These are phyloP conservation scores for Drosophila truncata DNA, from an alignment of 1,140 invertebrate species.

Conservation along the genomic window DNA sequence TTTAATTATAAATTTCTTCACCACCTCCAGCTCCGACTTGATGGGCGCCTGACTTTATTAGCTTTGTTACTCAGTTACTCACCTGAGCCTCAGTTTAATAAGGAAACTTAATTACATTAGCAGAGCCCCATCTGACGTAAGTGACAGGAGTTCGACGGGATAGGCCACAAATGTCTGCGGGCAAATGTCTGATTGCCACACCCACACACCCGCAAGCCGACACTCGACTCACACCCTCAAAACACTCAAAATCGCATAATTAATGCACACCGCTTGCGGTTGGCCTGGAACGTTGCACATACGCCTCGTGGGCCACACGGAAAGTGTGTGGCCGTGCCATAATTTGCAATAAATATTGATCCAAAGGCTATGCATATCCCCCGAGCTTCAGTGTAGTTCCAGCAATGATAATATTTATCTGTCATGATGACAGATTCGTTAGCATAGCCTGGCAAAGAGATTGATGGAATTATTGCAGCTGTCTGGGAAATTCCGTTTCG, in stretches of 20 bases:
- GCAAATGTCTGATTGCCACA: conserved; percentile 9
- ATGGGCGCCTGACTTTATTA: conserved; percentile 19
- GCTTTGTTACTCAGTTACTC: conserved; percentile 6
- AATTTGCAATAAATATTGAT: conserved; percentile 58
- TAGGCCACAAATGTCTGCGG: conserved; percentile 16
- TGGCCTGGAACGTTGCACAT: conserved; percentile 43
- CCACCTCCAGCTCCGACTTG: conserved; percentile 5
- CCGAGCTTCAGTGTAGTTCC: not conserved
- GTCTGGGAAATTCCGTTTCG: conserved; percentile 1
- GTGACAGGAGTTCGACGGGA: conserved; percentile 29
- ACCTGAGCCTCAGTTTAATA: conserved; percentile 13
- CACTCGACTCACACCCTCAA: conserved; percentile 11
- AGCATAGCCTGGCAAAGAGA: conserved; percentile 2
- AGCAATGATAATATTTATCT: conserved; percentile 46
- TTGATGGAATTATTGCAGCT: conserved; percentile 21
- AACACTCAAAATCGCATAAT: conserved; percentile 55
- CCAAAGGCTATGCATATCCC: conserved; percentile 6
- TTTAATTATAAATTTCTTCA: conserved; percentile 65
- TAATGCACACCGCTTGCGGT: conserved; percentile 46
- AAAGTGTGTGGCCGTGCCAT: conserved; percentile 20
- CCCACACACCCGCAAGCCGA: not conserved
- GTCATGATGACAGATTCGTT: conserved; percentile 41
- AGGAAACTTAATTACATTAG: conserved; percentile 47
- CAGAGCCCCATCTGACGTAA: not conserved
- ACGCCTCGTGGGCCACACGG: conserved; percentile 35